phyloP scores from a whole-genome alignment of 2,113 vertebrate genomes.

The Cichladusa arquata region DNA sequence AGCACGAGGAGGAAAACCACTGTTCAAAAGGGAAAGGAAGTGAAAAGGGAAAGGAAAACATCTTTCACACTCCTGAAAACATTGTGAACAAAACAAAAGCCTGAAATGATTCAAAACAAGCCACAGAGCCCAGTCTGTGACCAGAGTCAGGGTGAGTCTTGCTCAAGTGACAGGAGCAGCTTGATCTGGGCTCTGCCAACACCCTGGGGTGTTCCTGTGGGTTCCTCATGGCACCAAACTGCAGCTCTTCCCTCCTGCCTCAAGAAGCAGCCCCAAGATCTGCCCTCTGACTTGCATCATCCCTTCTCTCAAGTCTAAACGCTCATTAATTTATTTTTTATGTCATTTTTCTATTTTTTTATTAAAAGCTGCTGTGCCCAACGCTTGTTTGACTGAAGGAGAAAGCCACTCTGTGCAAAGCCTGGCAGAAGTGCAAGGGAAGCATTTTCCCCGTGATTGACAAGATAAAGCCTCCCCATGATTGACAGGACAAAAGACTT shows the following conservation, averaged over 20 bases:
- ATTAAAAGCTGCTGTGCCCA: neutral
- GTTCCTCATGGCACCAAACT: neutral
- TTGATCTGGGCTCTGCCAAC: neutral
- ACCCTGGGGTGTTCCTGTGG: fast-evolving
- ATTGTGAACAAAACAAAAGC: neutral
- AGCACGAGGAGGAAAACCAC: neutral
- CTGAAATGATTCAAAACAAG: neutral
- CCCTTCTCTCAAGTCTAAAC: neutral
- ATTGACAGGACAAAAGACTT: conserved; percentile 62
- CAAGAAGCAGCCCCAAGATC: neutral
- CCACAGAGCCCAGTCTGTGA: neutral
- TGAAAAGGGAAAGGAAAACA: neutral
- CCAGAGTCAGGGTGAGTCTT: fast-evolving
- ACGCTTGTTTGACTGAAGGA: neutral
- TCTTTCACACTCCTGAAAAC: neutral
- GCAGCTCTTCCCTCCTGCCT: neutral
- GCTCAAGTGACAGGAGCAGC: neutral
- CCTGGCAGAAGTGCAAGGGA: neutral
- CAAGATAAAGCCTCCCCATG: conserved; percentile 16
- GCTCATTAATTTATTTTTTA: neutral
- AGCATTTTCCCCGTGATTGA: neutral
- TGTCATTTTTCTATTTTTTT: fast-evolving
- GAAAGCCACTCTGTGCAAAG: neutral
- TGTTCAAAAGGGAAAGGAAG: neutral
- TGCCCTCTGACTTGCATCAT: too few species aligned